A percentile compares a stretch with the other conserved stretches of the same genome.
Evolutionary conservation across 1,140 invertebrate species (phyloP).

Genomic region (Polyergus mexicanus): DNA sequence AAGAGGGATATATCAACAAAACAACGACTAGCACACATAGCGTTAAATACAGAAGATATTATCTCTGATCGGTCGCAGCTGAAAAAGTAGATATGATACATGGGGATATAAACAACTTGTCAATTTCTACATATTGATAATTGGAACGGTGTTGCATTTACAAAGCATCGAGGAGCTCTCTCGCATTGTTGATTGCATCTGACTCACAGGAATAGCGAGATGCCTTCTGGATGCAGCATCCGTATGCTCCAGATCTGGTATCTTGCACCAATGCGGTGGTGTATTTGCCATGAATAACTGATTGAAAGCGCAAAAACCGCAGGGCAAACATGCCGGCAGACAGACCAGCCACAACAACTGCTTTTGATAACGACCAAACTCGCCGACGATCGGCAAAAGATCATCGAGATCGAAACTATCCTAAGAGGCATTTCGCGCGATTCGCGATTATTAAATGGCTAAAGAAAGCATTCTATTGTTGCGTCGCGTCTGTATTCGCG

Average conservation of each 20-base stretch:
- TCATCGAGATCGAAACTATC: constrained; percentile 93
- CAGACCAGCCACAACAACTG: constrained; percentile 94
- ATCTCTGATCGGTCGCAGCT: neutral
- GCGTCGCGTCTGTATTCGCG: neutral
- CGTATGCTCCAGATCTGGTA: constrained; percentile 88
- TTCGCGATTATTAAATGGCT: neutral
- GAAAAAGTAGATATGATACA: neutral
- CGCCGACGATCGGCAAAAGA: constrained; percentile 93
- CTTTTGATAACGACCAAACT: constrained; percentile 95
- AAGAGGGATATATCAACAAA: neutral
- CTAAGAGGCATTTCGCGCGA: constrained; percentile 75
- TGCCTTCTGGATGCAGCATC: constrained; percentile 88
- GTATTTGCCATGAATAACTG: constrained; percentile 95
- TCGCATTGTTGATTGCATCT: constrained; percentile 71
- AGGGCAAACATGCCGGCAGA: constrained; percentile 94
- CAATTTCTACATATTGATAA: neutral
- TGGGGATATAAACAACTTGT: neutral
- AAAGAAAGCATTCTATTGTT: neutral
- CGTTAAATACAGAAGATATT: neutral
- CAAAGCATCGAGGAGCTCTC: neutral
- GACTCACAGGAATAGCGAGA: constrained; percentile 88
- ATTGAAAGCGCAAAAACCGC: constrained; percentile 96
- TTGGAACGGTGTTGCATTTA: neutral
- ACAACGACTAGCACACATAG: neutral
- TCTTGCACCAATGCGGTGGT: constrained; percentile 93